phyloP scores from a whole-genome alignment of 2,888 invertebrate species.

The Monoplex corrugatus region DNA sequence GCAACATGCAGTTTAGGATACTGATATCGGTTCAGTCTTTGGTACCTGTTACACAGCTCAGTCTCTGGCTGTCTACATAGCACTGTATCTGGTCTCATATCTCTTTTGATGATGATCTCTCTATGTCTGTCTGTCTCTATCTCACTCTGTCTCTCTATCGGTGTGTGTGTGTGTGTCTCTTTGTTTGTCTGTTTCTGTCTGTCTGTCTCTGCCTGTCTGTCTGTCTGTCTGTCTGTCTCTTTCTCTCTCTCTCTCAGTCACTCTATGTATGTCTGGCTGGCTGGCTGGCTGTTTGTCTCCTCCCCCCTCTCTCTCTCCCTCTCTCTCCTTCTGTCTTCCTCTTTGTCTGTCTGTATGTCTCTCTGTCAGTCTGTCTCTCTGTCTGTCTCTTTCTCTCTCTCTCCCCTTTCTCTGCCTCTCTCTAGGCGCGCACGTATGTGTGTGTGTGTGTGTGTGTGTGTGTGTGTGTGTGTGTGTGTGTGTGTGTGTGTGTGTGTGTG shows the following conservation, averaged over 20 bases:
- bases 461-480: background rate
- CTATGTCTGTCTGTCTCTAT: background rate
- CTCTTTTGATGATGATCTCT: background rate
- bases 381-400: background rate
- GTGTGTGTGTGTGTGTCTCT: background rate
- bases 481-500: background rate
- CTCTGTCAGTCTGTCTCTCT: too few relatives aligned
- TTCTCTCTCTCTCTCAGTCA: background rate
- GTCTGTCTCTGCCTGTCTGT: conserved; percentile 1
- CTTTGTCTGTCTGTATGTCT: background rate
- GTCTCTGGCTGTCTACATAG: too few relatives aligned
- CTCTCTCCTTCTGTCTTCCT: background rate
- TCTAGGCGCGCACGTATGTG: background rate
- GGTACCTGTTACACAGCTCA: too few relatives aligned
- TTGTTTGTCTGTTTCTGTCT: background rate
- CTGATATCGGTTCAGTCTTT: too few relatives aligned
- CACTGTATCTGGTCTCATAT: too few relatives aligned
- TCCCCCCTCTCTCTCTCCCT: conserved; percentile 7
- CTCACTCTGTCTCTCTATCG: conserved; percentile 1
- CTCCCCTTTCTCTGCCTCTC: too few relatives aligned
- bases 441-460: background rate
- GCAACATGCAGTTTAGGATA: too few relatives aligned
- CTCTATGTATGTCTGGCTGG: background rate
- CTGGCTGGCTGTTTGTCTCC: background rate
- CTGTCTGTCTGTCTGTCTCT: conserved; percentile 1